Percentiles rank a stretch among this genome's conserved stretches.
Conservation (phyloP, 2,797 vertebrate genomes). For the Microchirus variegatus region DNA sequence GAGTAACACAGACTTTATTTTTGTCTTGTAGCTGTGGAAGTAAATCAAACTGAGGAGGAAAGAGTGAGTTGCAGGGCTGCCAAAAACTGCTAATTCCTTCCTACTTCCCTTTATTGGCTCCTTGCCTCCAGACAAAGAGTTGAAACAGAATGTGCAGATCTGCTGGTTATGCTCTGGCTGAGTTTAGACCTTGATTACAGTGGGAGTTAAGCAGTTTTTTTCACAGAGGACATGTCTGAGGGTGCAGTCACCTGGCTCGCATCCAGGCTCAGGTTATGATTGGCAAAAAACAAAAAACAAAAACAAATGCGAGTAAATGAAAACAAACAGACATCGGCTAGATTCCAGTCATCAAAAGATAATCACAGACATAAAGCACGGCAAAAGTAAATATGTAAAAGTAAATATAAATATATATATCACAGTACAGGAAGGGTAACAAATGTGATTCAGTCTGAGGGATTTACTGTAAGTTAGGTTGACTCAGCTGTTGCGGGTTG, state of each 20-base stretch:
- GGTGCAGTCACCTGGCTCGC: conserved; percentile 37
- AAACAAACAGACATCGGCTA: conserved; percentile 22
- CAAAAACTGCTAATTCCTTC: conserved; percentile 71
- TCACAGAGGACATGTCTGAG: conserved; percentile 28
- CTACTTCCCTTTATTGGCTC: conserved; percentile 60
- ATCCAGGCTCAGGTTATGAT: conserved; percentile 56
- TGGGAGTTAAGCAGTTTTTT: conserved; percentile 32
- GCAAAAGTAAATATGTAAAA: conserved; percentile 12
- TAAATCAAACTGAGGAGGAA: conserved; percentile 67
- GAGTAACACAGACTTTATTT: conserved; percentile 54
- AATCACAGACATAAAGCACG: conserved; percentile 7
- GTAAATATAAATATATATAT: conserved; percentile 1
- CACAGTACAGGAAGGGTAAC: conserved; percentile 5
- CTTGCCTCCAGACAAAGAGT: conserved; percentile 61
- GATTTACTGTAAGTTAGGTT: conserved; percentile 23
- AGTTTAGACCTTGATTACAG: conserved; percentile 59
- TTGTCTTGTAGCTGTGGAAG: conserved; percentile 54
- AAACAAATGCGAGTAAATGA: conserved; percentile 25
- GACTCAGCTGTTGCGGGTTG: conserved; percentile 27
- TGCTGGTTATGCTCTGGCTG: conserved; percentile 56
- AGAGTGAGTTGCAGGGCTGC: conserved; percentile 48
- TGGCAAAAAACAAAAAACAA: conserved; percentile 42
- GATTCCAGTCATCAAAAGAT: conserved; percentile 19
- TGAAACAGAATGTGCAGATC: conserved; percentile 61
- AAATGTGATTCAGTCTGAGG: conserved; percentile 15